These are phyloP conservation scores for Bombylius major DNA, from an alignment of 2,888 invertebrate species.

Conservation along the genomic window DNA sequence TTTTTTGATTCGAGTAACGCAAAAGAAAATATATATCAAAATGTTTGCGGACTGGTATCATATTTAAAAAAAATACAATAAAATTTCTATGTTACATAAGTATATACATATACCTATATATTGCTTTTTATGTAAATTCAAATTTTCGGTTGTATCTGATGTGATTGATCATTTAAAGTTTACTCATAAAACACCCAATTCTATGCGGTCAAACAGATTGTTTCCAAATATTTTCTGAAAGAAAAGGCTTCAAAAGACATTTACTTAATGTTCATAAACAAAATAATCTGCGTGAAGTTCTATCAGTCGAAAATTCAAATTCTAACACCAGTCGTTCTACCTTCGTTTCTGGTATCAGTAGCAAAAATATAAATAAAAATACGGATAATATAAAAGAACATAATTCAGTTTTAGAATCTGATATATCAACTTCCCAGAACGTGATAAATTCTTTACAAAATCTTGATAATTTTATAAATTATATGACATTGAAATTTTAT, in stretches of 20 bases:
- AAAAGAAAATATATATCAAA: not conserved
- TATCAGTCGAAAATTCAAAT: too few species aligned
- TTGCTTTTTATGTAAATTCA: not conserved
- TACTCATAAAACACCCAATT: not conserved
- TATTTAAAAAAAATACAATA: not conserved
- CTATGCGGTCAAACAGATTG: not conserved
- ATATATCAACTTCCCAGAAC: too few species aligned
- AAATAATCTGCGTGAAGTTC: too few species aligned
- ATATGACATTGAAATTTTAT: not conserved
- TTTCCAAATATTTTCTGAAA: not conserved
- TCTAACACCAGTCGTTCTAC: too few species aligned
- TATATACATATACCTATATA: not conserved
- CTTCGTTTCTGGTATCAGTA: too few species aligned
- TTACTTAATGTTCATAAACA: not conserved
- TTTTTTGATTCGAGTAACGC: not conserved
- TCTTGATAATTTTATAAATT: too few species aligned
- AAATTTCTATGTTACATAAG: not conserved
- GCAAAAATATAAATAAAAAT: too few species aligned
- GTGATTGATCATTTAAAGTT: not conserved
- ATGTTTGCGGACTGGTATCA: not conserved
- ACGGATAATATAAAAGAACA: not conserved
- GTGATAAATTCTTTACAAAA: too few species aligned
- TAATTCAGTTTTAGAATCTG: not conserved
- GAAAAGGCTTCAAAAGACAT: constrained; percentile 1
- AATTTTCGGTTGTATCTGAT: not conserved